Evolutionary conservation across 2,888 invertebrate genomes (phyloP).

Genomic region (Nineta flava): DNA sequence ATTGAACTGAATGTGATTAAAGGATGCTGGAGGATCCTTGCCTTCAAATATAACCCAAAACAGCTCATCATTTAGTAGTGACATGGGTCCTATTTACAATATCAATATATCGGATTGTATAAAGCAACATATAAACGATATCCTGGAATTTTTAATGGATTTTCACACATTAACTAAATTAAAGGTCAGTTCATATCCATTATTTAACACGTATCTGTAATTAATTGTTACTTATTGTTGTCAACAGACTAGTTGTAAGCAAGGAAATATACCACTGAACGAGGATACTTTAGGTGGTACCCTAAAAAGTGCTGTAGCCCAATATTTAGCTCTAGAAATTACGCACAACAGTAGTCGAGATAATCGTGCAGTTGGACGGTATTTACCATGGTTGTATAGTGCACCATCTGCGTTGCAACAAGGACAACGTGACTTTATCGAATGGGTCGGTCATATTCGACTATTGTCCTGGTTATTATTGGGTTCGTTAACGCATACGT

Average conservation of each 20-base stretch:
- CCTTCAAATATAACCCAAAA: constrained; percentile 58
- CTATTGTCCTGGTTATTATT: constrained; percentile 89
- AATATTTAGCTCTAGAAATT: constrained; percentile 86
- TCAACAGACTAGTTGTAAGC: constrained; percentile 51
- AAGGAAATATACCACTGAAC: constrained; percentile 50
- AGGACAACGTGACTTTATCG: constrained; percentile 84
- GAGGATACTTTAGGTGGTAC: constrained; percentile 95
- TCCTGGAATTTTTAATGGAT: constrained; percentile 88
- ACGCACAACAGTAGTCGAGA: constrained; percentile 75
- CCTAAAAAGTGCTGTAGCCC: constrained; percentile 88
- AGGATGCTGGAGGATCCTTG: constrained; percentile 77
- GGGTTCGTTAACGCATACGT: constrained; percentile 83
- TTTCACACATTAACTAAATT: constrained; percentile 93
- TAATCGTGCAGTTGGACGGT: constrained; percentile 60
- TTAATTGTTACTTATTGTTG: not conserved
- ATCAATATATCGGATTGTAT: constrained; percentile 91
- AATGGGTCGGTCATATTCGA: constrained; percentile 88
- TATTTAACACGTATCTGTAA: constrained; percentile 1
- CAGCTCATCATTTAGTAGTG: constrained; percentile 23
- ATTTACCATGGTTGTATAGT: constrained; percentile 82
- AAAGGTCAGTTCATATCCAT: constrained; percentile 44
- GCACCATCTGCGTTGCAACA: constrained; percentile 65
- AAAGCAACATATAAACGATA: constrained; percentile 79
- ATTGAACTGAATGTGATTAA: constrained; percentile 7
- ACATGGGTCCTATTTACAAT: constrained; percentile 38